A percentile compares a stretch with the other conserved stretches of the same genome.
Conservation (phyloP, 2,888 invertebrate genomes). For the Dinocampus coccinellae region DNA sequence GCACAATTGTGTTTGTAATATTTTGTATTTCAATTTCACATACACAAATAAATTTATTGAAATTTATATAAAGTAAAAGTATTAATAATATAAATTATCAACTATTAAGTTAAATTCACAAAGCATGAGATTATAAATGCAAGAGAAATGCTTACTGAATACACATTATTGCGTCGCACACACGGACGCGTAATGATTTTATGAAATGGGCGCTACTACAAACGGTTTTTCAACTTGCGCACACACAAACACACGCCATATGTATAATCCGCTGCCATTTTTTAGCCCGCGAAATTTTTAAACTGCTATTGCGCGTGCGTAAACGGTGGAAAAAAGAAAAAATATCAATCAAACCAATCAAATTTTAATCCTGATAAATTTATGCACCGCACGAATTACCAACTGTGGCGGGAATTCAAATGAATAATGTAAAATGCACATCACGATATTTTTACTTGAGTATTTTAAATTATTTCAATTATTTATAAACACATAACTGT, state of each 20-base stretch:
- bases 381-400: too few relatives aligned
- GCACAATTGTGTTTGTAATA: neutral
- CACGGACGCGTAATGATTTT: slow-evolving; percentile 14
- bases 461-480: too few relatives aligned
- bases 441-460: too few relatives aligned
- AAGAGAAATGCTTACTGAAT: neutral
- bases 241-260: neutral
- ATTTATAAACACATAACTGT: too few relatives aligned
- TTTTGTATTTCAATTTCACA: too few relatives aligned
- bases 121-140: neutral
- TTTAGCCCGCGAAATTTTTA: neutral
- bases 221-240: slow-evolving; percentile 10
- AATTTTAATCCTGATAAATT: too few relatives aligned
- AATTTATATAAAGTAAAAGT: too few relatives aligned
- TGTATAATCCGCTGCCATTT: neutral
- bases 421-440: too few relatives aligned
- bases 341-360: too few relatives aligned
- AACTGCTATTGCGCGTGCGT: neutral
- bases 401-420: too few relatives aligned
- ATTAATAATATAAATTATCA: neutral
- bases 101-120: neutral
- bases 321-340: neutral
- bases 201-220: slow-evolving; percentile 6
- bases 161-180: slow-evolving; percentile 13
- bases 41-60: too few relatives aligned